These are phyloP conservation scores for Diadema setosum DNA, from an alignment of 35 echinoderm and acorn worm genomes.

Conservation along the genomic window DNA sequence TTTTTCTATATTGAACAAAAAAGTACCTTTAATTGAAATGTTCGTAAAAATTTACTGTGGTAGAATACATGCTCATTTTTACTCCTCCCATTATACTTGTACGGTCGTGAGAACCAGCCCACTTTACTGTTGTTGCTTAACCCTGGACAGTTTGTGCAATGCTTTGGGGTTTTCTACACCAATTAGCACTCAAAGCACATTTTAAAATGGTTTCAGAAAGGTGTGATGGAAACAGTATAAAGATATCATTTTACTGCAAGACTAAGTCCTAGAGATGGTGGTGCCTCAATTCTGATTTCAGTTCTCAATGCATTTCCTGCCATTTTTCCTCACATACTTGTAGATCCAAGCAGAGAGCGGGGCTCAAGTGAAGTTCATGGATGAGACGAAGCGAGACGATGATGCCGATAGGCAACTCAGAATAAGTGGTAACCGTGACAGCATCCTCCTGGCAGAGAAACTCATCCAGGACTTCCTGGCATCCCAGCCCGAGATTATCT, in stretches of 20 bases:
- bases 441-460: conserved; percentile 66
- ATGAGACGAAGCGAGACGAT: conserved; percentile 36
- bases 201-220: too few species aligned
- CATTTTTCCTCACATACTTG: background rate
- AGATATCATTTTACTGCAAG: background rate
- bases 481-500: conserved; percentile 33
- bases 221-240: too few species aligned
- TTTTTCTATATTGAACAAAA: too few species aligned
- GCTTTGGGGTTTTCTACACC: too few species aligned
- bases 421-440: conserved; percentile 79
- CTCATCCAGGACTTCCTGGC: conserved; percentile 48
- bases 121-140: too few species aligned
- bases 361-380: conserved; percentile 58
- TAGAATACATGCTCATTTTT: too few species aligned
- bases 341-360: conserved; percentile 80
- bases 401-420: conserved; percentile 37
- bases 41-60: too few species aligned
- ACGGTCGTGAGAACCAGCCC: too few species aligned
- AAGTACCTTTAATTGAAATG: too few species aligned
- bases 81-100: too few species aligned
- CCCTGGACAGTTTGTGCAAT: too few species aligned
- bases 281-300: background rate
- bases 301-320: background rate
- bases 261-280: background rate
- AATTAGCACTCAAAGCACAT: too few species aligned